These are phyloP conservation scores for Saccostrea cuccullata DNA, from an alignment of 1,140 invertebrate species.

Conservation along the genomic window DNA sequence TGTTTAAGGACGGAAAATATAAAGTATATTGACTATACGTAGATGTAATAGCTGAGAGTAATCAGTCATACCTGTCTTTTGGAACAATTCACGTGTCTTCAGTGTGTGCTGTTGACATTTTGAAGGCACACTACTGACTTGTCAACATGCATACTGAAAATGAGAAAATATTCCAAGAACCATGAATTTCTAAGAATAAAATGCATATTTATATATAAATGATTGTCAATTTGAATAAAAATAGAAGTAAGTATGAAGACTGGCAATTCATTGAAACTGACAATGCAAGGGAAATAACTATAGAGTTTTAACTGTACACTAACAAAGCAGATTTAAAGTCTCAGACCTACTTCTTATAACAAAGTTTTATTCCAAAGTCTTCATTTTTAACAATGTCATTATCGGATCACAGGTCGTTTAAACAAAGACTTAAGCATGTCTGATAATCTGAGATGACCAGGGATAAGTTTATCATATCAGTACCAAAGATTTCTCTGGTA, in stretches of 20 bases:
- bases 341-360: slow-evolving; percentile 17
- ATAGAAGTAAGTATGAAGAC: not conserved
- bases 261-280: slow-evolving; percentile 10
- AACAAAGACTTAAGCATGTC: not conserved
- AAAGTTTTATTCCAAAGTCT: slow-evolving; percentile 33
- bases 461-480: slow-evolving; percentile 25
- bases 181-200: too few relatives aligned
- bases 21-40: too few relatives aligned
- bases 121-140: too few relatives aligned
- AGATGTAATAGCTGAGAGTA: too few relatives aligned
- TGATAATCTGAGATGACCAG: not conserved
- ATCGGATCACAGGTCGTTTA: slow-evolving; percentile 1
- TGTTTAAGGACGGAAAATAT: too few relatives aligned
- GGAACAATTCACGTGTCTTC: too few relatives aligned
- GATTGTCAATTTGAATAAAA: not conserved
- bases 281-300: slow-evolving; percentile 3
- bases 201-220: too few relatives aligned
- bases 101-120: too few relatives aligned
- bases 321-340: not conserved
- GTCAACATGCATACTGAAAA: too few relatives aligned
- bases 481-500: slow-evolving; percentile 32
- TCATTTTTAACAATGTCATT: slow-evolving; percentile 33
- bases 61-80: too few relatives aligned
- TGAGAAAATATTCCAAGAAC: too few relatives aligned
- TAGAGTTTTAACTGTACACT: not conserved